Base-by-base conservation (phyloP, 2,797 vertebrate genomes). In the Knipowitschia caucasica region DNA sequence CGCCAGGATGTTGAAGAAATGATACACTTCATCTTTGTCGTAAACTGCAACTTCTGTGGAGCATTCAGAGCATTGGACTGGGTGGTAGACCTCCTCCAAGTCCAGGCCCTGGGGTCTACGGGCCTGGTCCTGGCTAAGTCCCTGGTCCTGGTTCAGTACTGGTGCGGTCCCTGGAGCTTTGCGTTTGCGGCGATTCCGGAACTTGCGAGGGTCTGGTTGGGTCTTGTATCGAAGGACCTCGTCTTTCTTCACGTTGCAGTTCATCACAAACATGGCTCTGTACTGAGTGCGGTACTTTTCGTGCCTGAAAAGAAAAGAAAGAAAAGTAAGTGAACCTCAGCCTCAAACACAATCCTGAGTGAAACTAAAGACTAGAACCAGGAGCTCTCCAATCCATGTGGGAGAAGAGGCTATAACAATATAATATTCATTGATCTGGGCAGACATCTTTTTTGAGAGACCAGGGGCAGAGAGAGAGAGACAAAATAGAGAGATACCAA, bases 231-330 rank as follows among this genome's bases (percentile, higher is more conserved):
- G 90, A 12, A 98, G 71, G 50, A 94, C 78, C 71, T 98, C 94
- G 14, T 94, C 93, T 71, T 75, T 92, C 80, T 93, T 92, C 74
- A 98, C 89, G 9, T 64, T 14, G 17, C 96, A 99, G 89, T 99
- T 99, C 94, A 99, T 96, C 74, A 99, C 96, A 65, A 99, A 99
- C 95, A 98, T 98, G 34, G 96, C 96, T 76, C 95, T 89, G 46
- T 99, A 99, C 39, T 99, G 96, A 1, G 94, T 96, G 74, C 90
- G 93, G 73, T 96, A 98, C 29, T 92, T 94, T 26, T 98, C 96
- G 2, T 99, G 96, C 61, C 96, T 99, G 64, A 27, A 12, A 7
- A 54, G 11, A 46, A 51, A 3, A 18, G 5, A 4, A 33, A 40
- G 23, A 17, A 21, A 14, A 21, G n/a, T n/a, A n/a, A n/a, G n/a